These are phyloP conservation scores for Furnarius figulus DNA, from an alignment of 2,113 vertebrate species.

Conservation along the genomic window DNA sequence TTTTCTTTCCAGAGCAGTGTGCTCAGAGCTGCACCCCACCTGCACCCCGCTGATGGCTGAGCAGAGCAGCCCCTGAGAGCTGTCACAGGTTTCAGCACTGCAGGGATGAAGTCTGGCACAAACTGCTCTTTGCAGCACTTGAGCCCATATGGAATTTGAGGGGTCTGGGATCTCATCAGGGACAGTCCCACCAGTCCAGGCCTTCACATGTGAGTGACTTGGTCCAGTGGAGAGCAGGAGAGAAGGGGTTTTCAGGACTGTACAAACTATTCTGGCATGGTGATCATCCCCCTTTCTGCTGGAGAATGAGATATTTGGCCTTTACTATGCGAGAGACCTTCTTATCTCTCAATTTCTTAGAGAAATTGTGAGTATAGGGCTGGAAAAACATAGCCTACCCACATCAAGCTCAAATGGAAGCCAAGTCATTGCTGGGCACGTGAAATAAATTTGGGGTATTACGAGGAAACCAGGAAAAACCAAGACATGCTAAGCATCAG, in stretches of 20 bases:
- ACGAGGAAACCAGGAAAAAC: neutral
- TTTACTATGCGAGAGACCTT: neutral
- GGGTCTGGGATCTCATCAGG: neutral
- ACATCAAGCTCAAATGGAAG: neutral
- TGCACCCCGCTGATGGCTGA: neutral
- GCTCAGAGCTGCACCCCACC: neutral
- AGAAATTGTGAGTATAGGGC: neutral
- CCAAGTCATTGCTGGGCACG: neutral
- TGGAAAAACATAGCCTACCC: neutral
- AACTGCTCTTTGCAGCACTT: neutral
- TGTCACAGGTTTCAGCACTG: neutral
- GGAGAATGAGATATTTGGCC: neutral
- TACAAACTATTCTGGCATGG: neutral
- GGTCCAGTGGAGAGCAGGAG: neutral
- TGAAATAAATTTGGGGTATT: neutral
- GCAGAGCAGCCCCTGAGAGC: neutral
- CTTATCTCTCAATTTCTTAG: neutral
- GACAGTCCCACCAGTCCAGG: too few species aligned
- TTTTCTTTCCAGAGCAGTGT: neutral
- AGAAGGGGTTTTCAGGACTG: neutral
- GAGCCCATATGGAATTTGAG: neutral
- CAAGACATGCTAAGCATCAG: neutral
- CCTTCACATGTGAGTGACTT: rapidly evolving
- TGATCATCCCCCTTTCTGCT: too few species aligned
- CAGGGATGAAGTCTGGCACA: rapidly evolving